phyloP scores from a whole-genome alignment of 2,888 invertebrate species.

The Tanytarsus gracilentus region DNA sequence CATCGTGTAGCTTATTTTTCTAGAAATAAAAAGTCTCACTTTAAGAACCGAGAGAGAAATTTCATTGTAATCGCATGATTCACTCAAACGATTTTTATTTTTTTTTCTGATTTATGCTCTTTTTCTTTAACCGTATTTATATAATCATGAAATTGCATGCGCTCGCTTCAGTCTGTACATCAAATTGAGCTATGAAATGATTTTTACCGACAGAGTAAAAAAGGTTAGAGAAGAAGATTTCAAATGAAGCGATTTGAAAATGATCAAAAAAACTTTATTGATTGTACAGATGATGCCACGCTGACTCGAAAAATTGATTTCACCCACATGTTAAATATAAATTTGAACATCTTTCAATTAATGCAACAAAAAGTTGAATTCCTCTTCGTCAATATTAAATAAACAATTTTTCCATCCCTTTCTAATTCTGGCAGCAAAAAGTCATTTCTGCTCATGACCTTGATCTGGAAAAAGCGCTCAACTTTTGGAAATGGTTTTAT shows the following conservation, averaged over 20 bases:
- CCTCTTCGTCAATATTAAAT: neutral
- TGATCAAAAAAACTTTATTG: conserved; percentile 8
- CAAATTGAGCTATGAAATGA: no score
- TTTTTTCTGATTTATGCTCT: neutral
- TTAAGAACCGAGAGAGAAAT: neutral
- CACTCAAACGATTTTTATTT: neutral
- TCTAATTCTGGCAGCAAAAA: neutral
- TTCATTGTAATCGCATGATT: conserved; percentile 21
- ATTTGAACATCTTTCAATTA: no score
- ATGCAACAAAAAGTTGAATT: neutral
- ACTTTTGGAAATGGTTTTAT: neutral
- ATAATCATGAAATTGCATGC: no score
- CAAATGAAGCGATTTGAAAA: conserved; percentile 1
- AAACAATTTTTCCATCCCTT: neutral
- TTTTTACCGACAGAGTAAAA: neutral
- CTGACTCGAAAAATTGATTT: conserved; percentile 6
- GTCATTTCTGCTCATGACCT: neutral
- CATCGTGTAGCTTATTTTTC: neutral
- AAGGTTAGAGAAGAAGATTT: neutral
- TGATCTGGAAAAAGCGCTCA: neutral
- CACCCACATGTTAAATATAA: neutral
- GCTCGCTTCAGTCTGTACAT: no score
- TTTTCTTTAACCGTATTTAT: conserved; percentile 9
- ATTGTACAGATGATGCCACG: conserved; percentile 1
- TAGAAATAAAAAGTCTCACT: neutral